A percentile compares a stretch with the other conserved stretches of the same genome.
phyloP scores from a whole-genome alignment of 2,113 vertebrate genomes.

The Dendropsophus ebraccatus region DNA sequence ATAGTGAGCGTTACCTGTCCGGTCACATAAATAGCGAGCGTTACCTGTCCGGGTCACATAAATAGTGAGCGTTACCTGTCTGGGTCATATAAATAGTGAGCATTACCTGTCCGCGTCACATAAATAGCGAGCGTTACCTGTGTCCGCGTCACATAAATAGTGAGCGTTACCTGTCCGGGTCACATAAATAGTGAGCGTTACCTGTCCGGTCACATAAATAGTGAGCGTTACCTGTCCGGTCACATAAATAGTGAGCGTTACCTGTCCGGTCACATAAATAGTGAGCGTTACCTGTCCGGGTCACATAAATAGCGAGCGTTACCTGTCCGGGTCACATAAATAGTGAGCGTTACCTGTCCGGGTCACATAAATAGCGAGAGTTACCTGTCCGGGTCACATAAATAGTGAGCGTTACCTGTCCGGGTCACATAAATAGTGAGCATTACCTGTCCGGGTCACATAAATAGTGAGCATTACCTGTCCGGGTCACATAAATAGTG shows the following conservation, averaged over 20 bases:
- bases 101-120: constrained; percentile 83
- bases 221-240: constrained; percentile 83
- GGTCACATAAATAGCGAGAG: constrained; percentile 72
- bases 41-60: constrained; percentile 95
- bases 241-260: constrained; percentile 71
- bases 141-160: constrained; percentile 72
- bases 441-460: constrained; percentile 92
- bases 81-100: constrained; percentile 73
- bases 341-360: constrained; percentile 78
- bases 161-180: constrained; percentile 84
- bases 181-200: constrained; percentile 71
- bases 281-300: constrained; percentile 80
- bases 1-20: constrained; percentile 77
- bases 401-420: constrained; percentile 77
- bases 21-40: constrained; percentile 72
- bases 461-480: constrained; percentile 76
- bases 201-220: constrained; percentile 90
- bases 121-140: constrained; percentile 76
- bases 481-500: constrained; percentile 79
- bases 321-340: constrained; percentile 97
- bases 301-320: constrained; percentile 71
- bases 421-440: constrained; percentile 73
- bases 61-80: constrained; percentile 77
- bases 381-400: constrained; percentile 95
- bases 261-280: constrained; percentile 90